Evolutionary conservation across 2,797 vertebrate species (phyloP).

Genomic region (Zenarchopterus dispar): DNA sequence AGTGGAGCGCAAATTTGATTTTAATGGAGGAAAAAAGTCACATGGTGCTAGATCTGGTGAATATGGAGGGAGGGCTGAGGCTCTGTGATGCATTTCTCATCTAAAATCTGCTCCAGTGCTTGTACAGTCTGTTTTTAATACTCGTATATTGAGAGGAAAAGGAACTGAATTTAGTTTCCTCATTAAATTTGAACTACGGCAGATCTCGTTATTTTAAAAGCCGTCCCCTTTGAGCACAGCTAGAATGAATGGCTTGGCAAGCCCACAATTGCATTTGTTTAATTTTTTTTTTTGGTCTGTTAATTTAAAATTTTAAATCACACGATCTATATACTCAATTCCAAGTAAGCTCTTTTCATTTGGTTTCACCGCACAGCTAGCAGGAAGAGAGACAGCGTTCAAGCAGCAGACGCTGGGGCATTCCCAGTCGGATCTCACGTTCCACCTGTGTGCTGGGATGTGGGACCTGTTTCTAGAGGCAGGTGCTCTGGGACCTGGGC

Average conservation of each 20-base stretch:
- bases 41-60: slow-evolving; percentile 14
- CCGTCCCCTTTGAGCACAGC: background rate
- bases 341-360: background rate
- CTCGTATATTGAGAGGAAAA: slow-evolving; percentile 14
- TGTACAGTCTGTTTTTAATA: slow-evolving; percentile 17
- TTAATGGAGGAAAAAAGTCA: slow-evolving; percentile 9
- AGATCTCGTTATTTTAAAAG: slow-evolving; percentile 13
- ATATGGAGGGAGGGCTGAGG: slow-evolving; percentile 11
- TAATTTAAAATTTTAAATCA: slow-evolving; percentile 7
- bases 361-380: no score
- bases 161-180: slow-evolving; percentile 16
- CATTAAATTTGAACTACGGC: slow-evolving; percentile 17
- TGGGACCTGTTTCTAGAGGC: slow-evolving; percentile 47
- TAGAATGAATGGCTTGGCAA: background rate
- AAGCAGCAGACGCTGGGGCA: slow-evolving; percentile 39
- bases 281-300: background rate
- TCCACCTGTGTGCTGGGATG: slow-evolving; percentile 28
- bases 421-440: slow-evolving; percentile 30
- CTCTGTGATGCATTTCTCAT: slow-evolving; percentile 19
- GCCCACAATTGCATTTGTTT: slow-evolving; percentile 1
- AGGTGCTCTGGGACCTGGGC: slow-evolving; percentile 33
- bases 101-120: slow-evolving; percentile 14
- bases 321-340: slow-evolving; percentile 10
- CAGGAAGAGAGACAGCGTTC: no score
- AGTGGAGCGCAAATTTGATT: slow-evolving; percentile 3